Percentiles rank a stretch among this genome's conserved stretches.
Conservation (phyloP, 2,888 invertebrate species). For the Lysandra bellargus region DNA sequence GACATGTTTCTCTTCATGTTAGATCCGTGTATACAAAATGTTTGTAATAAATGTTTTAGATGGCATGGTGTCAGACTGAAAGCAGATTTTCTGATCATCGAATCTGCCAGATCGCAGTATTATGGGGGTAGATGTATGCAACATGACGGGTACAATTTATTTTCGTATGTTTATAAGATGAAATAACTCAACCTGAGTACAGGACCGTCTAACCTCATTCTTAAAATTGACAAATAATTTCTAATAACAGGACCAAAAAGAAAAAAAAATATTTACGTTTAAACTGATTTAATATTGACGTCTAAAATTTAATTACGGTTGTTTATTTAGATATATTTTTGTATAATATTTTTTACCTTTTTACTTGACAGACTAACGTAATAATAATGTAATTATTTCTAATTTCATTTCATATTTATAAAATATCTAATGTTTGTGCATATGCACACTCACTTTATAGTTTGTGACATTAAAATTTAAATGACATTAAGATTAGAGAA, state of each 20-base stretch:
- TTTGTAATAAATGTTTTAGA: slow-evolving; percentile 72
- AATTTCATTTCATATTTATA: background rate
- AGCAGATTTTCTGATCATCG: slow-evolving; percentile 49
- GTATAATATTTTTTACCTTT: background rate
- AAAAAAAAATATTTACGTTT: background rate
- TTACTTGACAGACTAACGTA: background rate
- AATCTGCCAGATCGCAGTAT: slow-evolving; percentile 62
- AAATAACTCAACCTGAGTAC: background rate
- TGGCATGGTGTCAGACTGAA: slow-evolving; percentile 68
- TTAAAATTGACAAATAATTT: background rate
- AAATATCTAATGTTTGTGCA: background rate
- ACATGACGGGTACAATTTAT: slow-evolving; percentile 25
- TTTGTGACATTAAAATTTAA: background rate
- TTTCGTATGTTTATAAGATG: slow-evolving; percentile 32
- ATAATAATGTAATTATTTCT: background rate
- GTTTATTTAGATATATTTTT: background rate
- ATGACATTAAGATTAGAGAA: background rate
- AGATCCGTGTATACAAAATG: slow-evolving; percentile 71
- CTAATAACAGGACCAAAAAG: background rate
- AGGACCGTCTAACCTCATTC: background rate
- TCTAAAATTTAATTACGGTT: background rate
- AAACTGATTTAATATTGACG: background rate
- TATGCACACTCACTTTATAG: background rate
- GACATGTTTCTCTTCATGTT: slow-evolving; percentile 67
- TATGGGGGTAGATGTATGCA: slow-evolving; percentile 56